These are phyloP conservation scores for Crossoptilon crossoptilon DNA, from an alignment of 2,797 vertebrate genomes.

Conservation along the genomic window DNA sequence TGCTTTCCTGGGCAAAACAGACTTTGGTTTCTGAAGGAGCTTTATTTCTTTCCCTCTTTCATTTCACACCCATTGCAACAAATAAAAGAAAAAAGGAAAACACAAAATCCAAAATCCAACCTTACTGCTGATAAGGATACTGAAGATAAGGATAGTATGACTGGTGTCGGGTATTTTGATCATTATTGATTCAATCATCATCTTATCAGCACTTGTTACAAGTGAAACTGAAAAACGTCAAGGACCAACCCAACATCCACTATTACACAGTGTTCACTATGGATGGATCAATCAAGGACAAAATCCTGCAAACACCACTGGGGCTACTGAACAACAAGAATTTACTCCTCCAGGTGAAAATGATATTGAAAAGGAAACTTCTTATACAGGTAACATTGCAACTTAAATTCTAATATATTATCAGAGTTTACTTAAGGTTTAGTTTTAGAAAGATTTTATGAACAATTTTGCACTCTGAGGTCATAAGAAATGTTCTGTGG, in stretches of 20 bases:
- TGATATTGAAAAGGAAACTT: conserved; percentile 14
- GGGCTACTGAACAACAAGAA: neutral
- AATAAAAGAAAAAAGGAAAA: neutral
- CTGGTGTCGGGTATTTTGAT: neutral
- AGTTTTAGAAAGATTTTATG: neutral
- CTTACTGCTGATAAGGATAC: neutral
- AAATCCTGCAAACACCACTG: conserved; percentile 33
- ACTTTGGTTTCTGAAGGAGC: neutral
- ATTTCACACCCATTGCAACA: neutral
- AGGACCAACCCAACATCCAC: conserved; percentile 37
- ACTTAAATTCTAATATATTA: neutral
- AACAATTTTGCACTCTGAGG: neutral
- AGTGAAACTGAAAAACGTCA: conserved; percentile 35
- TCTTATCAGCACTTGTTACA: conserved; percentile 59
- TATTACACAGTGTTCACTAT: neutral
- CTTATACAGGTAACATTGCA: conserved; percentile 49
- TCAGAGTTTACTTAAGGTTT: neutral
- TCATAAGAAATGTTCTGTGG: neutral
- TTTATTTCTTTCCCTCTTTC: neutral
- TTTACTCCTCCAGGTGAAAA: conserved; percentile 26
- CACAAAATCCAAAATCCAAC: neutral
- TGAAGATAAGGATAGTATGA: neutral
- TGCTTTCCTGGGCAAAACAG: neutral
- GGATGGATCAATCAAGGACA: conserved; percentile 35
- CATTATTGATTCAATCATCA: conserved; percentile 57